Percentiles rank a stretch among this genome's conserved stretches.
phyloP scores from a whole-genome alignment of 1,140 invertebrate genomes.

The Delia radicum region DNA sequence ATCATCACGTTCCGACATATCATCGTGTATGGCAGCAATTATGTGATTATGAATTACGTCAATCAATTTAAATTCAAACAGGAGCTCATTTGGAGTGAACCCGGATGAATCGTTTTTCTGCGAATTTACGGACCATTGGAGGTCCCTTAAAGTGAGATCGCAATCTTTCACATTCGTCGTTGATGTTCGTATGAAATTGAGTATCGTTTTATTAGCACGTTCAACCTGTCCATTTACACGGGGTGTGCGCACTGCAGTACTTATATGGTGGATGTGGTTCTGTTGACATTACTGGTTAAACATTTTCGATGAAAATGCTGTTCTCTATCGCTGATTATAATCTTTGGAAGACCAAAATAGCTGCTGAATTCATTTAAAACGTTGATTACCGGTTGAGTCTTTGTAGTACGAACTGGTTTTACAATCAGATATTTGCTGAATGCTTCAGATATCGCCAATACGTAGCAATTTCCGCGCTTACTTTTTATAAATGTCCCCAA shows the following conservation, averaged over 20 bases:
- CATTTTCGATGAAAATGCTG: conserved; percentile 38
- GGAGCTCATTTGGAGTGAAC: conserved; percentile 19
- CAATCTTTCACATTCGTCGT: background rate
- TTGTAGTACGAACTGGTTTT: conserved; percentile 33
- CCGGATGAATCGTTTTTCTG: background rate
- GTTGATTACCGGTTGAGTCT: conserved; percentile 30
- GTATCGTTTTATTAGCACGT: conserved; percentile 33
- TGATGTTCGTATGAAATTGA: background rate
- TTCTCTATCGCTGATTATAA: conserved; percentile 47
- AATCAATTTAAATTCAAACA: conserved; percentile 10
- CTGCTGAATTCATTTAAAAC: conserved; percentile 12
- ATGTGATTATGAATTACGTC: conserved; percentile 2
- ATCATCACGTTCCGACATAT: background rate
- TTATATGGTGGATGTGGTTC: conserved; percentile 37
- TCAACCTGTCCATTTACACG: conserved; percentile 38
- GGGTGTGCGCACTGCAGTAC: conserved; percentile 43
- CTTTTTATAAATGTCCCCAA: conserved; percentile 12
- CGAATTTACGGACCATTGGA: conserved; percentile 16
- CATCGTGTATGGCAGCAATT: background rate
- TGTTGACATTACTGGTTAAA: conserved; percentile 38
- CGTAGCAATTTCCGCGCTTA: background rate
- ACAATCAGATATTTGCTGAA: conserved; percentile 16
- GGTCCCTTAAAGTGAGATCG: background rate
- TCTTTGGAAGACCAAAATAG: conserved; percentile 25
- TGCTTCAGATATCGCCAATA: conserved; percentile 4